Base-by-base conservation (phyloP, 2,113 vertebrate genomes). In the Synchiropus splendidus region DNA sequence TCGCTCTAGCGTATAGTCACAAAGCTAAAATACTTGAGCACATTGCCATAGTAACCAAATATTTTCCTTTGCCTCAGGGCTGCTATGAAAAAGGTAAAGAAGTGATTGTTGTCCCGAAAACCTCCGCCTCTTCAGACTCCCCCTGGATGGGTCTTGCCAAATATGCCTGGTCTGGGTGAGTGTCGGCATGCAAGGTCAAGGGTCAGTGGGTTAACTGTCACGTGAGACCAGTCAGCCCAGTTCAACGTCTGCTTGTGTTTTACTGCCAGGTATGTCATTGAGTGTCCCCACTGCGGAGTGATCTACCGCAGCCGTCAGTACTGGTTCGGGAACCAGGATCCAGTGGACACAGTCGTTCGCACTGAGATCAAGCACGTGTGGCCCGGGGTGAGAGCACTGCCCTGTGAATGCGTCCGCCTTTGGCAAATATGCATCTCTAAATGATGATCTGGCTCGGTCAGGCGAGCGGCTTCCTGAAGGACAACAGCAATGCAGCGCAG, bases 111-210 rank as follows among this genome's bases (percentile, higher is more conserved):
- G 87, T 99, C 59, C 94, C 95, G 36, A 98, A 99, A 85, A 99
- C 96, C 10, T 96, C 96, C 18, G 94, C 96, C 36, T 99, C 96
- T 47, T 94, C 91, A 0, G 96, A 99, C 74, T 99, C 96, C 17
- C 95, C 93, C 32, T 99, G 96, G 96, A 67, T 99, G 74, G 96
- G 94, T 33, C 90, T 98, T 16, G 96, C 96, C 50, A 94, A 92
- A 58, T 99, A 98, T 1, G 96, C 96, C 66, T 99, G 96, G 95
- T 99, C 94, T 51, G 96, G 94, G 96, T 99, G 75, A 93, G 93
- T 87, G 55, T 27, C 42, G 31, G 3, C 12, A 5, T 30, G 31
- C n/a, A n/a, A n/a, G n/a, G n/a, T n/a, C n/a, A n/a, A n/a, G n/a
- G n/a, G n/a, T n/a, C n/a, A n/a, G 4, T 27, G 21, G 4, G 21